Evolutionary conservation across 2,797 vertebrate species (phyloP), one percentile per base, ranked within the genome.

Genomic region (Pangasius djambal): DNA sequence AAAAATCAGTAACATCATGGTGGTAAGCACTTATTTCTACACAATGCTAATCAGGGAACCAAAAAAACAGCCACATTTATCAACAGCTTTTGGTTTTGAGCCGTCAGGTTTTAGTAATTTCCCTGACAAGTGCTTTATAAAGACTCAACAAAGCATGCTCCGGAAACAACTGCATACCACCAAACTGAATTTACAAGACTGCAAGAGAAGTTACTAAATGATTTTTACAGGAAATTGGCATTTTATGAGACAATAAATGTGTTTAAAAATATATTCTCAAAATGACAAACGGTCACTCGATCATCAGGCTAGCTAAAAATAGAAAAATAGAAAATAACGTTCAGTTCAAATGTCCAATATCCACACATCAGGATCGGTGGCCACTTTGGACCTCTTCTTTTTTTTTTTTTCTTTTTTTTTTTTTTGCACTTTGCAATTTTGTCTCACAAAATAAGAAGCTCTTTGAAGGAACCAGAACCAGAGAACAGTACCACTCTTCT

Each of bases 221-320:
- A 79, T 65, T 79, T 52, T 16, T 5, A 52, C 34, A 81, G 20
- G 52, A 88, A 77, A 44, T 1, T 37, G 9, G 77, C 9, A 86
- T 86, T 83, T 88, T 72, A 72, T 83, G 87, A 83, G 78, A 88
- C 65, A 88, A 50, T 10, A 48, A 67, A 67, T 2, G 44, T 70
- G 9, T 83, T n/a, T 74, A 72, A 61, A 72, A 59, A 70, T 78
- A 69, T 69, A 2, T 65, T 37, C 44, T 87, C 13, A 34, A n/a
- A 65, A 52, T 37, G 55, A 22, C n/a, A 16, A 44, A 69, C 18
- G 13, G 40, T 50, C 15, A 18, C 77, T 55, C 34, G 37, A 7
- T 48, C 25, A 7, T 48, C 25, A n/a, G 3, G 13, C 0, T 2
- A 50, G 6, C 16, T n/a, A 48, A 55, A 44, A 70, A 4, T 28